Base-by-base conservation (phyloP, 2,797 vertebrate species). In the Lophotriccus pileatus region DNA sequence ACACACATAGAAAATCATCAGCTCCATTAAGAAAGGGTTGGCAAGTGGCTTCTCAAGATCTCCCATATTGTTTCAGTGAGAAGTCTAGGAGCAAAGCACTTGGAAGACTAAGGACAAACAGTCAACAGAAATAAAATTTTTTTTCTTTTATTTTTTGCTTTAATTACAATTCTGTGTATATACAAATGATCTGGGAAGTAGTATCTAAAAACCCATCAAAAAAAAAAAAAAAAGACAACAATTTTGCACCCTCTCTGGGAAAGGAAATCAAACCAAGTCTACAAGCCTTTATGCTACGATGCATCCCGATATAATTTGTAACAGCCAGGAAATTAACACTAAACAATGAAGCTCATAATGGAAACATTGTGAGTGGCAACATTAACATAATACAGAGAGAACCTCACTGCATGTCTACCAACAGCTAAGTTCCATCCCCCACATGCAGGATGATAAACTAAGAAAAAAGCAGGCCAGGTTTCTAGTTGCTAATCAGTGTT, bases 341-440 rank as follows among this genome's bases (percentile, higher is more conserved):
- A 92, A 91, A 96, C 84, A 96, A 96, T 91, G 84, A 92, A 41
- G 58, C 89, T 94, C 17, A 2, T 91, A 81, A 94, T 95, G 89
- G 92, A 95, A 96, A 78, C 63, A 69, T 25, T 68, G 43, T 96
- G 76, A 96, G 58, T 78, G 82, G 84, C 84, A 95, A 89, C 32
- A 69, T 44, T 69, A 84, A 47, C 79, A 86, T 81, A 93, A 89
- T 78, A 36, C 39, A 89, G 67, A 81, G 60, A 70, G 25, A 56
- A 20, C 43, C 37, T 84, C 89, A 23, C 55, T 73, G 87, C 64
- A 79, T 0, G 0, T 37, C 63, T 90, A 89, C 77, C 62, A 78
- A 91, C 69, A 69, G 77, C 78, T 52, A 76, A 78, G 37, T 52
- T 95, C 39, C 73, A 91, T 43, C 47, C 59, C 73, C 73, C 44